Percentiles rank a stretch among this genome's conserved stretches.
phyloP scores from a whole-genome alignment of 2,888 invertebrate genomes.

The Diogma glabrata region DNA sequence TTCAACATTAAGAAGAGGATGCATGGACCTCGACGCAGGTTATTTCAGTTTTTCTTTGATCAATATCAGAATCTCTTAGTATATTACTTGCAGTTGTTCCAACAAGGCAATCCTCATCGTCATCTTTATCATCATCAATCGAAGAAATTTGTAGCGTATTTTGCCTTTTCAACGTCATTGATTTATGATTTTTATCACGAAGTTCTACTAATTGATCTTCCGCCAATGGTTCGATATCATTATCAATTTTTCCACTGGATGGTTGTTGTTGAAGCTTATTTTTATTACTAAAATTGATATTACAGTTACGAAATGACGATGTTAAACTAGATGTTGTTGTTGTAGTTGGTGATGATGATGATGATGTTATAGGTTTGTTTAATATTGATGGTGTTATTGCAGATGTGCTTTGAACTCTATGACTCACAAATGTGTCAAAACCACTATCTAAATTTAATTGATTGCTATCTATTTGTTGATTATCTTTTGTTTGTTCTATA shows the following conservation, averaged over 20 bases:
- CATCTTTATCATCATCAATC: constrained; percentile 8
- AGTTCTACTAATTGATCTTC: not conserved
- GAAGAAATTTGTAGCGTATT: constrained; percentile 5
- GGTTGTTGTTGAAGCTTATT: constrained; percentile 1
- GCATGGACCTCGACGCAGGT: constrained; percentile 10
- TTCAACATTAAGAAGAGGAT: constrained; percentile 4
- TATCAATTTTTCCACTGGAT: constrained; percentile 2
- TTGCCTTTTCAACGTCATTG: constrained; percentile 5
- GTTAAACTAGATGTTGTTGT: not conserved
- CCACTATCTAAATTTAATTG: not conserved
- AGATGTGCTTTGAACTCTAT: not conserved
- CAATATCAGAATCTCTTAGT: constrained; percentile 1
- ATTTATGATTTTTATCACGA: constrained; percentile 5
- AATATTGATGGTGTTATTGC: not conserved
- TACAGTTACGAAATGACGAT: constrained; percentile 4
- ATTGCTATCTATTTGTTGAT: not conserved
- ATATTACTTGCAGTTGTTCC: constrained; percentile 10
- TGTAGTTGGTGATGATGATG: constrained; percentile 1
- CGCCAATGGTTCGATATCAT: not conserved
- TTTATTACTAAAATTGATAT: constrained; percentile 8
- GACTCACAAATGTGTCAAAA: not conserved
- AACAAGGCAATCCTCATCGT: not conserved
- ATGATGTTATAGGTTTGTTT: not conserved
- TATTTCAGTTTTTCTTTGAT: constrained; percentile 4
- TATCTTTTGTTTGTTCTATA: not conserved